These are phyloP conservation scores for Lasiommata megera DNA, from an alignment of 2,888 invertebrate species.

Conservation along the genomic window DNA sequence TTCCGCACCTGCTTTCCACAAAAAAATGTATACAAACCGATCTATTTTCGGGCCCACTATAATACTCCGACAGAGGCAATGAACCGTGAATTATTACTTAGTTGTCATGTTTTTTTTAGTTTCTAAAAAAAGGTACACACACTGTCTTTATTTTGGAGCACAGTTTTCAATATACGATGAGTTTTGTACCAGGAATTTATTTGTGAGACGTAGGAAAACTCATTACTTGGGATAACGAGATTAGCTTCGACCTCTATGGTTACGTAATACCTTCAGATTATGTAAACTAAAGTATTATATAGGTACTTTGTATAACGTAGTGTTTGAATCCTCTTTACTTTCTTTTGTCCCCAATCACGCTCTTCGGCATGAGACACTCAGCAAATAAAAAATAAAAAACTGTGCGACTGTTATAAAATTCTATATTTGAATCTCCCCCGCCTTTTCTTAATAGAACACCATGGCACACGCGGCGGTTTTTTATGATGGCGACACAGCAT, in stretches of 20 bases:
- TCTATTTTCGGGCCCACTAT: constrained; percentile 50
- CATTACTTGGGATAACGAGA: constrained; percentile 8
- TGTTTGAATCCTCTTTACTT: constrained; percentile 10
- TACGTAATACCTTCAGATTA: background rate
- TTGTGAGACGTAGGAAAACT: background rate
- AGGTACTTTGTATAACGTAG: background rate
- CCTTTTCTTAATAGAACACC: constrained; percentile 45
- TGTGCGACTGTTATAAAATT: constrained; percentile 69
- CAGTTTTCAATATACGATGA: background rate
- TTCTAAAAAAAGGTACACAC: constrained; percentile 24
- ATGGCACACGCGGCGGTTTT: constrained; percentile 45
- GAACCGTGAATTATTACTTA: constrained; percentile 56
- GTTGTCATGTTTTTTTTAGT: constrained; percentile 43
- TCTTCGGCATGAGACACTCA: constrained; percentile 57
- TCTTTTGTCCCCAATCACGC: constrained; percentile 61
- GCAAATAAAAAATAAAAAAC: constrained; percentile 55
- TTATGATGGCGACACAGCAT: constrained; percentile 22
- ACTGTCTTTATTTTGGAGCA: constrained; percentile 8
- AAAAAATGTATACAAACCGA: constrained; percentile 60
- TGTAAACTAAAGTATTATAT: background rate
- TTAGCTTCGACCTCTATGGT: constrained; percentile 3
- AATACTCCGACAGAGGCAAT: constrained; percentile 42
- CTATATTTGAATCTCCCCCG: constrained; percentile 70
- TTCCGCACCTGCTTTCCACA: constrained; percentile 68
- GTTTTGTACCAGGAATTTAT: constrained; percentile 9